Evolutionary conservation across 2,797 vertebrate genomes (phyloP).

Genomic region (Micrastur ruficollis): DNA sequence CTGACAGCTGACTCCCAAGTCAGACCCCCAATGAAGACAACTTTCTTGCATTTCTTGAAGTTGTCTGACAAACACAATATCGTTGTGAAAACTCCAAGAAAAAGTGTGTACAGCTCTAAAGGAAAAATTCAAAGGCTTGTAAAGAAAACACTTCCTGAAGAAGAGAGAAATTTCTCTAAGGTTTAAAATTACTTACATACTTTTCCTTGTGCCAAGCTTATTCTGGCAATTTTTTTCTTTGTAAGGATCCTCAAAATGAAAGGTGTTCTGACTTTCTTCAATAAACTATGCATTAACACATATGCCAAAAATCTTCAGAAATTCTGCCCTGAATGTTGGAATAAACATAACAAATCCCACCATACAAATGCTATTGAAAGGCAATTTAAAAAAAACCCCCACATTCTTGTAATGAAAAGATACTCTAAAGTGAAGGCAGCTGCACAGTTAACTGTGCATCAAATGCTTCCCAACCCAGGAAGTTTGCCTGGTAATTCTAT

Average conservation of each 20-base stretch:
- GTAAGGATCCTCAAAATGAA: not conserved
- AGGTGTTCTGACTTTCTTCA: not conserved
- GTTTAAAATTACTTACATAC: not conserved
- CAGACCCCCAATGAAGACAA: not conserved
- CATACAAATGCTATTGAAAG: not conserved
- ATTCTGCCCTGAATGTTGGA: not conserved
- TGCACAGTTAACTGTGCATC: not conserved
- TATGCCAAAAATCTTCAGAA: not conserved
- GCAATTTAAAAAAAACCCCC: not conserved
- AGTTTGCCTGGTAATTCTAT: not conserved
- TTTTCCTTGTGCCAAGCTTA: not conserved
- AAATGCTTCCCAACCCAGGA: not conserved
- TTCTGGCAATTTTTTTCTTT: not conserved
- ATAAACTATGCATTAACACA: not conserved
- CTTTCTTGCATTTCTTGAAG: not conserved
- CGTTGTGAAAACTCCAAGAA: not conserved
- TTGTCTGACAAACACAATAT: not conserved
- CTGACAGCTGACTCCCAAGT: not conserved
- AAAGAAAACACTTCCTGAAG: not conserved
- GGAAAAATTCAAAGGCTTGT: not conserved
- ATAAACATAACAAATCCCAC: not conserved
- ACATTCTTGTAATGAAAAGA: not conserved
- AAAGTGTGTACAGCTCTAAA: not conserved
- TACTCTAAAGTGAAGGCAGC: not conserved
- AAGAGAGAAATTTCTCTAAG: not conserved